Evolutionary conservation across 1,140 invertebrate genomes (phyloP).

Genomic region (Portunus trituberculatus): DNA sequence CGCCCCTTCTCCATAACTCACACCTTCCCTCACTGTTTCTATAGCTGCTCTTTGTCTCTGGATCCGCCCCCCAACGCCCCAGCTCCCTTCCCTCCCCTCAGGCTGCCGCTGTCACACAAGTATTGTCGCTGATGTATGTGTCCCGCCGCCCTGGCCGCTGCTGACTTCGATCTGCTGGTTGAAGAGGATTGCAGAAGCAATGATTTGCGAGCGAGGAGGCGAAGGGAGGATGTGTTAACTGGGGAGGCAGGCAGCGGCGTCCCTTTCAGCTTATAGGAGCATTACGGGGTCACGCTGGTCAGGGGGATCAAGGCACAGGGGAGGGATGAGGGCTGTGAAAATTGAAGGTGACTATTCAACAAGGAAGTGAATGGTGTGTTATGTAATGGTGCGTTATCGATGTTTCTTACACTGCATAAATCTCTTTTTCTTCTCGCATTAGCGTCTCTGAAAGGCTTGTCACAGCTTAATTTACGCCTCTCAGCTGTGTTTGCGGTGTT

Average conservation of each 20-base stretch:
- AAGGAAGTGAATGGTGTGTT: conserved; percentile 9
- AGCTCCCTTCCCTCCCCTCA: neutral
- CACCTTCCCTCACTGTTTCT: conserved; percentile 23
- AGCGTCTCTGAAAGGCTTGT: neutral
- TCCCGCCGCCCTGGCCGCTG: neutral
- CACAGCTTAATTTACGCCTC: conserved; percentile 21
- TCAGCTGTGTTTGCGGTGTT: neutral
- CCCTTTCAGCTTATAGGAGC: neutral
- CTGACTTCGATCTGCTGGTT: conserved; percentile 20
- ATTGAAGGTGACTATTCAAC: conserved; percentile 23
- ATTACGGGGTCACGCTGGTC: conserved; percentile 9
- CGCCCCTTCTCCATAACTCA: neutral
- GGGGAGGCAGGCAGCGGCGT: neutral
- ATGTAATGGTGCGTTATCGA: neutral
- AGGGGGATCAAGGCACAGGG: neutral
- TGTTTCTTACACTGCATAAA: neutral
- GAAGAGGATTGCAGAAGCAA: neutral
- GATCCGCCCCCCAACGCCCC: neutral
- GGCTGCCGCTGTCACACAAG: conserved; percentile 16
- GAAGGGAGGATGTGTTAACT: neutral
- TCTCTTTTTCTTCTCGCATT: neutral
- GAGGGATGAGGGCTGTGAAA: conserved; percentile 8
- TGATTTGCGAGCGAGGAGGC: neutral
- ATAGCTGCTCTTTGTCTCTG: conserved; percentile 30
- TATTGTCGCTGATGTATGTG: conserved; percentile 22